phyloP scores from a whole-genome alignment of 2,888 invertebrate genomes.

The Drosophila subquinaria region DNA sequence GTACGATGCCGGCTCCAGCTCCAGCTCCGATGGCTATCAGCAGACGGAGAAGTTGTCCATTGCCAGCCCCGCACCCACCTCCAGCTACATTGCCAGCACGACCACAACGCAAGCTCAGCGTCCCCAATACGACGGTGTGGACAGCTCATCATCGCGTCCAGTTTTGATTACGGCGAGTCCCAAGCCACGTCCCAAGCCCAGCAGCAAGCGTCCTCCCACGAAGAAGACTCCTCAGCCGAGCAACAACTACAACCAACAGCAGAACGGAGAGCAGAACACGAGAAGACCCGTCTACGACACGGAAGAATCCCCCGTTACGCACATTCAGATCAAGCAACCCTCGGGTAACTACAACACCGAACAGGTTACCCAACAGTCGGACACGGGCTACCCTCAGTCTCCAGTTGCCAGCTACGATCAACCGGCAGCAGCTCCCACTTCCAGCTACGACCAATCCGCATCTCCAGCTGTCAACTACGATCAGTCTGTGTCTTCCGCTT shows the following conservation, averaged over 20 bases:
- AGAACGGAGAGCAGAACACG: conserved; percentile 37
- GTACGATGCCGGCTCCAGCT: conserved; percentile 52
- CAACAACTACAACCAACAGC: conserved; percentile 44
- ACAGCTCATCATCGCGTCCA: conserved; percentile 67
- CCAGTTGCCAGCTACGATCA: conserved; percentile 45
- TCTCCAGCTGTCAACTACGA: conserved; percentile 14
- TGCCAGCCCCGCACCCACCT: conserved; percentile 39
- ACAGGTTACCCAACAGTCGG: conserved; percentile 25
- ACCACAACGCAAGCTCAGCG: conserved; percentile 57
- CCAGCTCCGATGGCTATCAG: conserved; percentile 54
- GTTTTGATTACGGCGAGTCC: conserved; percentile 86
- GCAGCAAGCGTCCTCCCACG: conserved; percentile 76
- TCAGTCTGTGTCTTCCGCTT: conserved; percentile 33
- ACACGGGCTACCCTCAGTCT: conserved; percentile 11
- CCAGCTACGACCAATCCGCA: conserved; percentile 27
- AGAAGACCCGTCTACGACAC: conserved; percentile 47
- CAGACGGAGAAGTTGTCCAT: conserved; percentile 46
- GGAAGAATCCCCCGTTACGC: conserved; percentile 57
- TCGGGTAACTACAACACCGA: conserved; percentile 43
- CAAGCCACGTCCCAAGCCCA: conserved; percentile 67
- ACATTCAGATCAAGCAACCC: conserved; percentile 67
- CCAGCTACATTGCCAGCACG: conserved; percentile 51
- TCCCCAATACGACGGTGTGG: conserved; percentile 52
- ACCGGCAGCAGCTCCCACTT: conserved; percentile 7
- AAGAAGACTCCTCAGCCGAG: conserved; percentile 47